These are phyloP conservation scores for Melanargia galathea DNA, from an alignment of 2,888 invertebrate species.

Conservation along the genomic window DNA sequence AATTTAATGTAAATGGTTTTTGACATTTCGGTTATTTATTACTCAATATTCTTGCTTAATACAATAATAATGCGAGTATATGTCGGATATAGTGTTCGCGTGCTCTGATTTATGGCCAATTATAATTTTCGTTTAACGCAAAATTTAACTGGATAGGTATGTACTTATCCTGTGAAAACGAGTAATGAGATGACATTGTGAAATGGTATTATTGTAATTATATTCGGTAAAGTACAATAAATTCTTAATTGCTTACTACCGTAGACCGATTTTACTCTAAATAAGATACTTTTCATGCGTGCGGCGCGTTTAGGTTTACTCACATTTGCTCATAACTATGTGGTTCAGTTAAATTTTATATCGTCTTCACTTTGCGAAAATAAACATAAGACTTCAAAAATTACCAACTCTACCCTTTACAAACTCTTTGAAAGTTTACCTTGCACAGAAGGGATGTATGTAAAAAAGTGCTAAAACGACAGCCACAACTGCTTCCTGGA, in stretches of 20 bases:
- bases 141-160: background rate
- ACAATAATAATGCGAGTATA: background rate
- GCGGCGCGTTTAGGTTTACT: too few species aligned
- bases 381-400: background rate
- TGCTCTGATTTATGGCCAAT: slow-evolving; percentile 5
- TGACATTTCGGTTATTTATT: slow-evolving; percentile 18
- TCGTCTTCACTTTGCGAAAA: background rate
- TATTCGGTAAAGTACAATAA: too few species aligned
- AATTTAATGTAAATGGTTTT: slow-evolving; percentile 17
- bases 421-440: slow-evolving; percentile 21
- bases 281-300: too few species aligned
- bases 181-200: too few species aligned
- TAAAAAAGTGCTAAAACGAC: slow-evolving; percentile 36
- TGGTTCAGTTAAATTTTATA: too few species aligned
- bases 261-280: too few species aligned
- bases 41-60: slow-evolving; percentile 4
- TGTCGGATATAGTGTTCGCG: background rate
- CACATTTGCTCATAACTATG: too few species aligned
- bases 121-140: slow-evolving; percentile 1
- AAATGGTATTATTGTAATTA: too few species aligned
- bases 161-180: background rate
- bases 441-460: slow-evolving; percentile 5
- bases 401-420: background rate
- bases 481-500: slow-evolving; percentile 34
- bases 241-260: too few species aligned